Evolutionary conservation across 2,888 invertebrate genomes (phyloP).

Genomic region (Crocallis elinguaria): DNA sequence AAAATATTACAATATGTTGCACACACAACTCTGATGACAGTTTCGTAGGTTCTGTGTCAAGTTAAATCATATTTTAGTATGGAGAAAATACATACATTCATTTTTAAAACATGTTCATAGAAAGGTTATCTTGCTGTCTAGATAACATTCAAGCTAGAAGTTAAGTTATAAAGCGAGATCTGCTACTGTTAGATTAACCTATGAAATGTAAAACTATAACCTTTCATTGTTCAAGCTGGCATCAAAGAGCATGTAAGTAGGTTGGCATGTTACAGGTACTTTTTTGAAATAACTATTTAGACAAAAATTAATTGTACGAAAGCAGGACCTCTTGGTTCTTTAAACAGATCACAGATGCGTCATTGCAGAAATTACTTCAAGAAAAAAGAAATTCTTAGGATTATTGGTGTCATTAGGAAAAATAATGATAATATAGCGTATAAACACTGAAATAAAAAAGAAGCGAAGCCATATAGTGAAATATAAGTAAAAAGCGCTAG

Average conservation of each 20-base stretch:
- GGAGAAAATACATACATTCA: no score
- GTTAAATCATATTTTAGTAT: no score
- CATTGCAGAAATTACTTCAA: constrained; percentile 57
- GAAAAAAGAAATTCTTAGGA: constrained; percentile 56
- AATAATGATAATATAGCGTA: constrained; percentile 17
- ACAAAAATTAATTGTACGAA: background rate
- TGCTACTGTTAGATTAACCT: background rate
- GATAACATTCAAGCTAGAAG: background rate
- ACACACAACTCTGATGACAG: no score
- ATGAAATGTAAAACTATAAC: background rate
- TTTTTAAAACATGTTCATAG: no score
- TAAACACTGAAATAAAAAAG: constrained; percentile 7
- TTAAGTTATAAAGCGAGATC: no score
- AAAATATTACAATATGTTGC: no score
- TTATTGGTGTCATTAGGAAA: constrained; percentile 4
- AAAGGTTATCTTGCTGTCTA: background rate
- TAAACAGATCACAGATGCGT: constrained; percentile 68
- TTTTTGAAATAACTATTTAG: no score
- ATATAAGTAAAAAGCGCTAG: constrained; percentile 3
- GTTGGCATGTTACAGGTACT: no score
- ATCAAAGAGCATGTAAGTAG: no score
- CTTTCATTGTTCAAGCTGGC: constrained; percentile 1
- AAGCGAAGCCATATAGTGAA: background rate
- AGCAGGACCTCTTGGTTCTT: background rate
- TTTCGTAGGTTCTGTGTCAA: no score